phyloP scores from a whole-genome alignment of 2,113 vertebrate genomes.

The Mobula birostris region DNA sequence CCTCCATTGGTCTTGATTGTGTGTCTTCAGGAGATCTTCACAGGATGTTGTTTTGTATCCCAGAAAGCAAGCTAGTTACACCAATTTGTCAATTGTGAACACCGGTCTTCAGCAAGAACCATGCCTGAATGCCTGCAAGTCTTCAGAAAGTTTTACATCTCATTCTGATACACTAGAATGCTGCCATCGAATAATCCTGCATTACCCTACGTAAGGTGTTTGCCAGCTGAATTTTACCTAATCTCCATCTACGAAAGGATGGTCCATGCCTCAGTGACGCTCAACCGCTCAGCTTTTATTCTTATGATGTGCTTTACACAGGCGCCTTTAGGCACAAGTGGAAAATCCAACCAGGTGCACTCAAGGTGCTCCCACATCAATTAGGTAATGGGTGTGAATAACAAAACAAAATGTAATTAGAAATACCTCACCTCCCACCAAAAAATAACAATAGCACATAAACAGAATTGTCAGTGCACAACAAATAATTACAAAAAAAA shows the following conservation, averaged over 20 bases:
- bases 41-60: background rate
- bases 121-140: background rate
- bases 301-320: background rate
- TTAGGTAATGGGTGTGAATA: background rate
- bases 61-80: background rate
- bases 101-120: background rate
- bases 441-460: background rate
- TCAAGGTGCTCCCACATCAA: background rate
- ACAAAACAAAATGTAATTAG: background rate
- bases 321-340: background rate
- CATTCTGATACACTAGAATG: background rate
- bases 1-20: background rate
- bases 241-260: background rate
- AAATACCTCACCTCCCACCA: background rate
- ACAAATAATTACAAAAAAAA: background rate
- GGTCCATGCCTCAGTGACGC: background rate
- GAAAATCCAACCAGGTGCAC: slow-evolving; percentile 5
- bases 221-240: background rate
- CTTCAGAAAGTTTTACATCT: background rate
- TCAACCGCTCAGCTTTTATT: background rate
- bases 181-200: background rate
- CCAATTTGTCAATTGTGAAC: too few relatives aligned
- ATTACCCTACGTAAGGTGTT: background rate
- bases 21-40: background rate
- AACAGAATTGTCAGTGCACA: background rate